phyloP scores from a whole-genome alignment of 1,140 invertebrate genomes.

The Scylla paramamosain region DNA sequence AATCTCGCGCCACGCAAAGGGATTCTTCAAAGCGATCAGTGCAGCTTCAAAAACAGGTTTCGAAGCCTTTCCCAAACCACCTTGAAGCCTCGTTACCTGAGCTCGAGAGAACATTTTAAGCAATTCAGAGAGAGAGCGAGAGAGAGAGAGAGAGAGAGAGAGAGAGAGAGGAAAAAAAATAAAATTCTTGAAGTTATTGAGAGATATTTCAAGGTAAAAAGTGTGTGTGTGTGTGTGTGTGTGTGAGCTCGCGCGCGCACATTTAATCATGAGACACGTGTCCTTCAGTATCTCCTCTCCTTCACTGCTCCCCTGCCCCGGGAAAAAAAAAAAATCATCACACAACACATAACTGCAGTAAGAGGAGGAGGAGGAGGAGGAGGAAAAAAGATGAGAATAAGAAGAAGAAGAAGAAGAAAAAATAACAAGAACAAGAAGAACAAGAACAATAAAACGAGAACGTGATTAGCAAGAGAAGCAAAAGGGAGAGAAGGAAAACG shows the following conservation, averaged over 20 bases:
- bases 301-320: not conserved
- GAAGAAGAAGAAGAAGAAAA: not conserved
- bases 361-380: not conserved
- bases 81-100: not conserved
- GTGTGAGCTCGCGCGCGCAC: not conserved
- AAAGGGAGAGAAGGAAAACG: not conserved
- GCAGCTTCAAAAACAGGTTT: not conserved
- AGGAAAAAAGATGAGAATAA: not conserved
- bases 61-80: not conserved
- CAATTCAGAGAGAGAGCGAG: not conserved
- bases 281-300: not conserved
- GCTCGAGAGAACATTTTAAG: not conserved
- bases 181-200: not conserved
- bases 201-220: not conserved
- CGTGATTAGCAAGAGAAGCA: not conserved
- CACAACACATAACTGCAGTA: not conserved
- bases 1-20: not conserved
- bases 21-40: not conserved
- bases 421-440: not conserved
- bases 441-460: not conserved
- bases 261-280: not conserved
- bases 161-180: not conserved
- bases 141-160: not conserved
- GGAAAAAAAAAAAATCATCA: not conserved
- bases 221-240: not conserved